Evolutionary conservation across 2,113 vertebrate genomes (phyloP).

Genomic region (Percopsis transmontana): DNA sequence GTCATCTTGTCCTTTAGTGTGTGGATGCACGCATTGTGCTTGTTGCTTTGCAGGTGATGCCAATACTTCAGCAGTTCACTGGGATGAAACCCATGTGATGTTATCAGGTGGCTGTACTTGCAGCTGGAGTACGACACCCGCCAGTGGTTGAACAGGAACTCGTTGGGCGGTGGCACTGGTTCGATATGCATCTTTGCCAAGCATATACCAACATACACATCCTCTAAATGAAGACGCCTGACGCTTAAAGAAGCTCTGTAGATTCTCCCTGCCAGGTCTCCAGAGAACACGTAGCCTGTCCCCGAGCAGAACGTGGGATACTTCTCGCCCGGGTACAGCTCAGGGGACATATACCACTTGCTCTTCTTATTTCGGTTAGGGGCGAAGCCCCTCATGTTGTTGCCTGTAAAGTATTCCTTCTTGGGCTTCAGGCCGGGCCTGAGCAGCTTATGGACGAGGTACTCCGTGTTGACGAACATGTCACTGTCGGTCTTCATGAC

Average conservation of each 20-base stretch:
- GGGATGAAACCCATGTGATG: constrained; percentile 95
- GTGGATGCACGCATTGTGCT: constrained; percentile 88
- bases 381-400: constrained; percentile 88
- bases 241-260: constrained; percentile 86
- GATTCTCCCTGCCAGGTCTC: constrained; percentile 90
- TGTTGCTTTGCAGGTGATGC: constrained; percentile 94
- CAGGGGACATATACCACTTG: constrained; percentile 96
- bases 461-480: constrained; percentile 97
- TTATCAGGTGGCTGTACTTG: constrained; percentile 97
- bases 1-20: constrained; percentile 82
- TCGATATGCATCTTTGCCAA: constrained; percentile 89
- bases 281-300: constrained; percentile 96
- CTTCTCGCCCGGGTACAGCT: constrained; percentile 87
- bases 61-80: constrained; percentile 94
- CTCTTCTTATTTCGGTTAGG: constrained; percentile 93
- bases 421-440: constrained; percentile 83
- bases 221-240: constrained; percentile 89
- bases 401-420: constrained; percentile 92
- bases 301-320: constrained; percentile 98
- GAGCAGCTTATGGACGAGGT: constrained; percentile 91
- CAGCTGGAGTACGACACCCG: constrained; percentile 95
- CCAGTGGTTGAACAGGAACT: constrained; percentile 98
- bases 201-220: constrained; percentile 94
- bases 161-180: constrained; percentile 88
- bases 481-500: constrained; percentile 99